Conservation (phyloP, 2,888 invertebrate genomes). For the Oxycera nigricornis region DNA sequence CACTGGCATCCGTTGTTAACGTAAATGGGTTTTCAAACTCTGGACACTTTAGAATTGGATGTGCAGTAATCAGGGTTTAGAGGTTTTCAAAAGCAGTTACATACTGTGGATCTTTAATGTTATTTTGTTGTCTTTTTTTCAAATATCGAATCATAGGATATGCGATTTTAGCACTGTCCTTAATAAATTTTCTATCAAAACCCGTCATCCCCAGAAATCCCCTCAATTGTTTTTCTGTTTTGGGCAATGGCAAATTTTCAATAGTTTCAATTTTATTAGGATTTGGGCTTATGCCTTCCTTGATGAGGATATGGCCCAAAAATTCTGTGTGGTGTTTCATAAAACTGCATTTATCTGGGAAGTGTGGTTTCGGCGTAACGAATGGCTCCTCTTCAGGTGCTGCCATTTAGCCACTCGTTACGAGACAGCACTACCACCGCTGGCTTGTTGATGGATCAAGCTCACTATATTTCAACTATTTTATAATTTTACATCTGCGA, state of each 20-base stretch:
- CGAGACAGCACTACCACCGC: no score
- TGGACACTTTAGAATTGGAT: constrained; percentile 41
- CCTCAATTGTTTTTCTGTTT: constrained; percentile 39
- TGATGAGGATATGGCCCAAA: constrained; percentile 36
- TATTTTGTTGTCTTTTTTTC: constrained; percentile 43
- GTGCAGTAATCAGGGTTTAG: constrained; percentile 29
- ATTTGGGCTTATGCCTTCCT: constrained; percentile 39
- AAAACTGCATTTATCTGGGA: no score
- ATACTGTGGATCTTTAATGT: constrained; percentile 43
- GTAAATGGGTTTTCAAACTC: constrained; percentile 40
- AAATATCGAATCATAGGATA: constrained; percentile 45
- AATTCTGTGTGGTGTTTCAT: constrained; percentile 41
- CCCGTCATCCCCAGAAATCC: constrained; percentile 42
- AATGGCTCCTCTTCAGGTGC: no score
- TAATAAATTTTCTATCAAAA: constrained; percentile 42
- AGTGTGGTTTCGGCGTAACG: no score
- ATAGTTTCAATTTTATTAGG: constrained; percentile 37
- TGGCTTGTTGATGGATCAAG: no score
- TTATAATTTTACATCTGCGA: no score
- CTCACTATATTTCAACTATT: no score
- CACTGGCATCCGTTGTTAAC: constrained; percentile 41
- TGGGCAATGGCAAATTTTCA: constrained; percentile 31
- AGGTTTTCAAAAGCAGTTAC: constrained; percentile 45
- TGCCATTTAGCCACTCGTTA: no score
- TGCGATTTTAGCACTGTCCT: constrained; percentile 42